A percentile compares a stretch with the other conserved stretches of the same genome.
Conservation (phyloP, 2,113 vertebrate species). For the Sebastes schlegelii region DNA sequence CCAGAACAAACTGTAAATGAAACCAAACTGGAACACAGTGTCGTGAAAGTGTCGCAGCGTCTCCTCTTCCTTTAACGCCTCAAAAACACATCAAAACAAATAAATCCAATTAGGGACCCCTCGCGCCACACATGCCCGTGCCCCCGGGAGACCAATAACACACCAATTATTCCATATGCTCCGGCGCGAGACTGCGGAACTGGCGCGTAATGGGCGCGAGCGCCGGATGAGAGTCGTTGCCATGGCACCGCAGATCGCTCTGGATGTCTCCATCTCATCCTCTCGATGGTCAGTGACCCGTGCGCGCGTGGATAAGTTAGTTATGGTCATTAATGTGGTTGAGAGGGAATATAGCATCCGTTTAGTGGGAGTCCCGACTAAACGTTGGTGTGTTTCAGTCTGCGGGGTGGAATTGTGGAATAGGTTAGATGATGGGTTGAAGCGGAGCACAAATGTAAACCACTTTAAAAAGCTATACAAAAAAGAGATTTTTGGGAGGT, state of each 20-base stretch:
- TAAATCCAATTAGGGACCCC: slow-evolving; percentile 77
- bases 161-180: slow-evolving; percentile 83
- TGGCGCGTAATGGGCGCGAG: slow-evolving; percentile 72
- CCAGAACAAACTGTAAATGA: slow-evolving; percentile 49
- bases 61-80: slow-evolving; percentile 57
- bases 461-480: too few species aligned
- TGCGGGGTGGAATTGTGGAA: too few species aligned
- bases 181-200: slow-evolving; percentile 66
- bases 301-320: slow-evolving; percentile 66
- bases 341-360: slow-evolving; percentile 41
- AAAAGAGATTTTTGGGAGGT: too few species aligned
- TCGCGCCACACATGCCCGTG: slow-evolving; percentile 73
- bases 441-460: too few species aligned
- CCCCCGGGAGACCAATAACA: slow-evolving; percentile 80
- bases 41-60: slow-evolving; percentile 37
- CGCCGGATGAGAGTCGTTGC: slow-evolving; percentile 77
- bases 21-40: slow-evolving; percentile 44
- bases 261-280: slow-evolving; percentile 60
- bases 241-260: slow-evolving; percentile 72
- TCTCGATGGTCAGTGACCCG: slow-evolving; percentile 69
- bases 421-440: too few species aligned
- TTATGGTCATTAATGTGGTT: slow-evolving; percentile 75
- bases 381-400: background rate
- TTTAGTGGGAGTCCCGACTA: slow-evolving; percentile 39
- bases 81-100: slow-evolving; percentile 80